Evolutionary conservation across 2,888 invertebrate species (phyloP).

Genomic region (Nysson spinosus): DNA sequence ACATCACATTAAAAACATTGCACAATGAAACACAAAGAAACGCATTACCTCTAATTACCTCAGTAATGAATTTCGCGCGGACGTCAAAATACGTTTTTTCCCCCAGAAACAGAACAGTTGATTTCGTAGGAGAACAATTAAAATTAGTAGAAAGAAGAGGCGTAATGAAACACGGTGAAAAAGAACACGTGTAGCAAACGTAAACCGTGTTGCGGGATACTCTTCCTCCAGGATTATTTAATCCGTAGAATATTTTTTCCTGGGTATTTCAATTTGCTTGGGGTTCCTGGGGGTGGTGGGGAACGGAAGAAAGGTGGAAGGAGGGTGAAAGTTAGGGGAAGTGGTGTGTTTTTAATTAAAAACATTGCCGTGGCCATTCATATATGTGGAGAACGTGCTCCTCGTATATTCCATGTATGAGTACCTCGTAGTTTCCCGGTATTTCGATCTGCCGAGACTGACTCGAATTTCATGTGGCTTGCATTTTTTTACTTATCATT

Average conservation of each 20-base stretch:
- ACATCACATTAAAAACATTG: no score
- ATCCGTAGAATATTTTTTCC: slow-evolving; percentile 39
- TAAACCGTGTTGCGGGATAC: background rate
- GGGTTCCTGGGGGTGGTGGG: no score
- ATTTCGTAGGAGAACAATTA: background rate
- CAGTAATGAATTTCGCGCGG: no score
- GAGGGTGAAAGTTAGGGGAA: background rate
- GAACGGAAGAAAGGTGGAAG: background rate
- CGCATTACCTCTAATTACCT: no score
- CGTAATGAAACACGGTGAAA: slow-evolving; percentile 20
- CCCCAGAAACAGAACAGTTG: background rate
- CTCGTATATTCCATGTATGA: background rate
- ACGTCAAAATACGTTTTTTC: background rate
- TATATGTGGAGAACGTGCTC: background rate
- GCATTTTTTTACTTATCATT: no score
- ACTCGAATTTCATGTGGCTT: no score
- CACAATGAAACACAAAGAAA: no score
- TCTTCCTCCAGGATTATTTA: no score
- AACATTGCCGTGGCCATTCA: slow-evolving; percentile 31
- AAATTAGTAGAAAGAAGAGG: slow-evolving; percentile 3
- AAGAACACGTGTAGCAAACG: slow-evolving; percentile 1
- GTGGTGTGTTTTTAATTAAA: slow-evolving; percentile 59
- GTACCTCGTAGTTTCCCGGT: background rate
- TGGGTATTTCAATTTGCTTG: slow-evolving; percentile 38
- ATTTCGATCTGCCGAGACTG: slow-evolving; percentile 1